These are phyloP conservation scores for Procambarus virginalis DNA, from an alignment of 1,140 invertebrate species.

Conservation along the genomic window DNA sequence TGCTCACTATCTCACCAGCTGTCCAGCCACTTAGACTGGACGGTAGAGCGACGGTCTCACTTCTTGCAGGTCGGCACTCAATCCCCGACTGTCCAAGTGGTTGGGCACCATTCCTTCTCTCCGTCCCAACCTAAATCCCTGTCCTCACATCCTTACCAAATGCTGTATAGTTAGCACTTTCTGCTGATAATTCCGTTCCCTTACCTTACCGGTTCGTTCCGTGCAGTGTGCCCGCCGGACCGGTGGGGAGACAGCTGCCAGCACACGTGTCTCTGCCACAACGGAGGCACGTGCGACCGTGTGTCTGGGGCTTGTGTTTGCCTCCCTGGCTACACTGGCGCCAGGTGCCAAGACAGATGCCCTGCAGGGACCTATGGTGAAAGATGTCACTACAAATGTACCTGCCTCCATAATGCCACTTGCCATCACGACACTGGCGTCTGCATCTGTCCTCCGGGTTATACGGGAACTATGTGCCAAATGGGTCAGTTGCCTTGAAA, in stretches of 20 bases:
- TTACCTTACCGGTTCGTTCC: constrained; percentile 75
- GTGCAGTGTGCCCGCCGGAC: constrained; percentile 82
- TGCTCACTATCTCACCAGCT: too few species aligned
- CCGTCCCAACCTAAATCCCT: too few species aligned
- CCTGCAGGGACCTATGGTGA: constrained; percentile 84
- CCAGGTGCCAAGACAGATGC: constrained; percentile 86
- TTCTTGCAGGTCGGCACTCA: too few species aligned
- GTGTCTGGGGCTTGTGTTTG: constrained; percentile 87
- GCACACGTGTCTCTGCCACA: constrained; percentile 84
- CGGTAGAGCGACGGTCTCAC: too few species aligned
- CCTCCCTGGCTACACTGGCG: constrained; percentile 87
- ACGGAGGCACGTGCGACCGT: constrained; percentile 81
- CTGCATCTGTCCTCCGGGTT: constrained; percentile 83
- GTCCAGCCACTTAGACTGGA: too few species aligned
- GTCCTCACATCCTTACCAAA: too few species aligned
- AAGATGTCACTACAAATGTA: constrained; percentile 88
- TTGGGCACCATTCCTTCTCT: too few species aligned
- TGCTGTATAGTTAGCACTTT: too few species aligned
- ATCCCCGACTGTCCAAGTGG: too few species aligned
- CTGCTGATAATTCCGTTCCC: constrained; percentile 75
- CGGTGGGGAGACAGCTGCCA: constrained; percentile 83
- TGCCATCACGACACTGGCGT: constrained; percentile 55
- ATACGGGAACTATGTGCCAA: constrained; percentile 85
- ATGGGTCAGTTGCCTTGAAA: constrained; percentile 12
- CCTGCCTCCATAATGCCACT: constrained; percentile 81